Evolutionary conservation across 2,113 vertebrate genomes (phyloP).

Genomic region (Cephalopholis sonnerati): DNA sequence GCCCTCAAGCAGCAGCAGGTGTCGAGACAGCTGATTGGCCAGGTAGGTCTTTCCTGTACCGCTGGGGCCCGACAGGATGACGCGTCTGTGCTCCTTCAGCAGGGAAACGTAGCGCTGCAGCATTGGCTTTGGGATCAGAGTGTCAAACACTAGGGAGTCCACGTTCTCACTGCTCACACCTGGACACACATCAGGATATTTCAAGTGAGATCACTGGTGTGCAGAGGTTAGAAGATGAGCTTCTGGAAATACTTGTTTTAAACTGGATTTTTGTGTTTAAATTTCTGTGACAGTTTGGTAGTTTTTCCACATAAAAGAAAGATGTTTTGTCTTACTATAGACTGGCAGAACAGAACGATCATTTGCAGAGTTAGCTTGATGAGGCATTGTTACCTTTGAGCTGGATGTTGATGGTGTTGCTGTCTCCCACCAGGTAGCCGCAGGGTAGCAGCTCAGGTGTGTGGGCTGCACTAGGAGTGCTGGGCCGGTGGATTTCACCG

Average conservation of each 20-base stretch:
- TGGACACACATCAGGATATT: constrained; percentile 62
- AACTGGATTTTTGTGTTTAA: background rate
- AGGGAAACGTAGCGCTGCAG: constrained; percentile 96
- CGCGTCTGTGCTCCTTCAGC: constrained; percentile 91
- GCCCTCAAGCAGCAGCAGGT: constrained; percentile 91
- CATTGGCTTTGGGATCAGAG: constrained; percentile 94
- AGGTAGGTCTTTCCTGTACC: constrained; percentile 96
- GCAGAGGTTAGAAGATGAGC: background rate
- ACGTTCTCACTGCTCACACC: constrained; percentile 89
- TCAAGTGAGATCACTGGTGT: too few species aligned
- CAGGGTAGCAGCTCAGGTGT: constrained; percentile 96
- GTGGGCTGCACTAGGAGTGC: constrained; percentile 77
- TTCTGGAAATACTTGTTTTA: background rate
- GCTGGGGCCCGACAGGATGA: constrained; percentile 96
- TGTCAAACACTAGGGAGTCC: constrained; percentile 95
- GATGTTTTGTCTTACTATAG: too few species aligned
- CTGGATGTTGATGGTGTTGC: constrained; percentile 93
- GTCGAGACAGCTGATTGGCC: constrained; percentile 92
- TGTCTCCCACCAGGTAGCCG: constrained; percentile 97
- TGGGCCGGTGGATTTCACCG: constrained; percentile 91
- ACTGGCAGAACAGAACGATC: background rate
- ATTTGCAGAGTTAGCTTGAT: background rate
- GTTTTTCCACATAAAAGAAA: background rate
- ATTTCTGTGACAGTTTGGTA: background rate
- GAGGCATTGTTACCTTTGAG: constrained; percentile 88